Conservation (phyloP, 2,888 invertebrate genomes). For the Phytoseiulus persimilis region DNA sequence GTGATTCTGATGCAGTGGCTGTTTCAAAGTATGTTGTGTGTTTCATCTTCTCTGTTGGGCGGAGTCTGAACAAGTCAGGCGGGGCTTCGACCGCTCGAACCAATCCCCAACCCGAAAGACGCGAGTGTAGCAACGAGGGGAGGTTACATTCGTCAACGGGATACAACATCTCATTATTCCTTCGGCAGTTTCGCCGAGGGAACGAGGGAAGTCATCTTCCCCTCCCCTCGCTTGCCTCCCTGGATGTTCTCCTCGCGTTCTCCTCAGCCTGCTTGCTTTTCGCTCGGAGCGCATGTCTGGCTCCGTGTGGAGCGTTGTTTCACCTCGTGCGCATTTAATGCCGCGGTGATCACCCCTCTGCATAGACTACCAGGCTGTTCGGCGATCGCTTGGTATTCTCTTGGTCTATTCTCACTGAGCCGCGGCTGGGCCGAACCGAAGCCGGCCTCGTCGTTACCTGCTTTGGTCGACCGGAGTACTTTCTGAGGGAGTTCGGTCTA, state of each 20-base stretch:
- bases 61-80: not conserved
- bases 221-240: not conserved
- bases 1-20: not conserved
- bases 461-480: no score
- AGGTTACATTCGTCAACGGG: conserved; percentile 27
- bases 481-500: no score
- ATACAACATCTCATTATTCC: conserved; percentile 36
- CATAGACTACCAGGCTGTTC: no score
- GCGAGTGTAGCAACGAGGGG: conserved; percentile 34
- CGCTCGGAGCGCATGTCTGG: no score
- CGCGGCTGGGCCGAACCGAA: no score
- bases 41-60: not conserved
- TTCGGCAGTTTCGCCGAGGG: not conserved
- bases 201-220: not conserved
- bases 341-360: no score
- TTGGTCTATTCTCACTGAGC: no score
- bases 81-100: not conserved
- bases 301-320: no score
- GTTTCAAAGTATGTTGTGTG: conserved; percentile 5
- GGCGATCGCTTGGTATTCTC: no score
- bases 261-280: no score
- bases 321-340: no score
- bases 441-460: no score
- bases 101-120: not conserved
- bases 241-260: not conserved